Conservation (phyloP, 2,888 invertebrate species). For the Heliconius hortense region DNA sequence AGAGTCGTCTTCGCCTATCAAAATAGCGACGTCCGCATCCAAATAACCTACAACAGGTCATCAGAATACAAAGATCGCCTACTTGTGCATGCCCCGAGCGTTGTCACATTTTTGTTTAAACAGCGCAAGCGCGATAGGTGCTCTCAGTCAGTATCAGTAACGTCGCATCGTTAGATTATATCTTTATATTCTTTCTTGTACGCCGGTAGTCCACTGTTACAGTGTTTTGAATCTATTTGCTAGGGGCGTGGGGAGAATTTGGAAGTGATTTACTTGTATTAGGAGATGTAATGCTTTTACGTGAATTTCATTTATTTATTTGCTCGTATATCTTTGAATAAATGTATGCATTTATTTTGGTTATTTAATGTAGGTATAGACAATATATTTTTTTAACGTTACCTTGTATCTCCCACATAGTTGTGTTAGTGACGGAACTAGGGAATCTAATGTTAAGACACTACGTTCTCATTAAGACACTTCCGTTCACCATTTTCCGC, state of each 20-base stretch:
- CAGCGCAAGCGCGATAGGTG: slow-evolving; percentile 31
- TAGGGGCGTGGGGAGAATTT: slow-evolving; percentile 4
- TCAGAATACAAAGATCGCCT: slow-evolving; percentile 13
- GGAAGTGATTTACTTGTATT: slow-evolving; percentile 1
- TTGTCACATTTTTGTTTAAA: slow-evolving; percentile 31
- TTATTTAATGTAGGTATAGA: neutral
- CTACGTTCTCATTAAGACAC: neutral
- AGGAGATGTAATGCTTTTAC: slow-evolving; percentile 1
- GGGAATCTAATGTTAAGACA: neutral
- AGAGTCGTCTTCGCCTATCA: neutral
- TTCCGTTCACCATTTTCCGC: neutral
- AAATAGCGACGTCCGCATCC: slow-evolving; percentile 12
- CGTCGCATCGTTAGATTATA: slow-evolving; percentile 27
- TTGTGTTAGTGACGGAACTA: neutral
- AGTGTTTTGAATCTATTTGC: slow-evolving; percentile 28
- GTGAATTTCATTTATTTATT: slow-evolving; percentile 9
- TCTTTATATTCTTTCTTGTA: slow-evolving; percentile 29
- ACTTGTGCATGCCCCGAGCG: slow-evolving; percentile 31
- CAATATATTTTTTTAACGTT: neutral
- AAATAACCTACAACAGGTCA: slow-evolving; percentile 12
- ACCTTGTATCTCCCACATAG: too few species aligned
- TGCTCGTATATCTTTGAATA: neutral
- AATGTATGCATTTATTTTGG: neutral
- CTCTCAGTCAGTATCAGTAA: slow-evolving; percentile 17
- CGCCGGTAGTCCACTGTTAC: slow-evolving; percentile 28